Percentiles rank a stretch among this genome's conserved stretches.
phyloP scores from a whole-genome alignment of 2,888 invertebrate species.

The Schrankia costaestrigalis region DNA sequence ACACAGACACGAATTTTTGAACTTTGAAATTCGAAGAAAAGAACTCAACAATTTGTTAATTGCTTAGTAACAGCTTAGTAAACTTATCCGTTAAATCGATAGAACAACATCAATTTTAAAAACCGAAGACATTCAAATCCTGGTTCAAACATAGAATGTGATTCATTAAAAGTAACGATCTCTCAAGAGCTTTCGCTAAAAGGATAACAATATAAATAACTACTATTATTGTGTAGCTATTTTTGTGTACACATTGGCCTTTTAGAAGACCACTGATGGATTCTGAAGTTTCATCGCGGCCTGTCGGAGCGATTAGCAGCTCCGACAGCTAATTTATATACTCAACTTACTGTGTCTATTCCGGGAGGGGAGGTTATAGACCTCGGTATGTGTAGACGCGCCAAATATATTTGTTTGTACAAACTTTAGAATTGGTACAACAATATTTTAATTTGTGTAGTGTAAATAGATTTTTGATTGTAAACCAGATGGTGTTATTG shows the following conservation, averaged over 20 bases:
- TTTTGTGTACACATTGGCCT: constrained; percentile 62
- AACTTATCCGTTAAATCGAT: constrained; percentile 22
- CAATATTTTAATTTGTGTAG: constrained; percentile 4
- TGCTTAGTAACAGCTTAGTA: no score
- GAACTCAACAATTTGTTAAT: no score
- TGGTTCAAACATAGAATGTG: constrained; percentile 47
- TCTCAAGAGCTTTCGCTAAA: constrained; percentile 50
- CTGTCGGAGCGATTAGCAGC: constrained; percentile 78
- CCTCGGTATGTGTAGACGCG: constrained; percentile 44
- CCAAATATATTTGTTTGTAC: constrained; percentile 23
- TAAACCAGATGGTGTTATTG: background rate
- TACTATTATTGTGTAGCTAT: constrained; percentile 67
- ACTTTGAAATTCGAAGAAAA: no score
- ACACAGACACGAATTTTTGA: no score
- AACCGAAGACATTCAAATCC: constrained; percentile 41
- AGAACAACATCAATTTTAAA: constrained; percentile 19
- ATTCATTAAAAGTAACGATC: constrained; percentile 60
- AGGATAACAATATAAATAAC: constrained; percentile 67
- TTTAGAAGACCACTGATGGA: constrained; percentile 73
- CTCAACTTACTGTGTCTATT: constrained; percentile 78
- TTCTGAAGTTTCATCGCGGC: constrained; percentile 78
- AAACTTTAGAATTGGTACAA: constrained; percentile 4
- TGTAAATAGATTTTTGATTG: constrained; percentile 2
- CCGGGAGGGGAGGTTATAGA: constrained; percentile 54
- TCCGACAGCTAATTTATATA: constrained; percentile 80